Percentiles rank a stretch among this genome's conserved stretches.
Conservation (phyloP, 2,113 vertebrate genomes). For the Pogonocichla stellata region DNA sequence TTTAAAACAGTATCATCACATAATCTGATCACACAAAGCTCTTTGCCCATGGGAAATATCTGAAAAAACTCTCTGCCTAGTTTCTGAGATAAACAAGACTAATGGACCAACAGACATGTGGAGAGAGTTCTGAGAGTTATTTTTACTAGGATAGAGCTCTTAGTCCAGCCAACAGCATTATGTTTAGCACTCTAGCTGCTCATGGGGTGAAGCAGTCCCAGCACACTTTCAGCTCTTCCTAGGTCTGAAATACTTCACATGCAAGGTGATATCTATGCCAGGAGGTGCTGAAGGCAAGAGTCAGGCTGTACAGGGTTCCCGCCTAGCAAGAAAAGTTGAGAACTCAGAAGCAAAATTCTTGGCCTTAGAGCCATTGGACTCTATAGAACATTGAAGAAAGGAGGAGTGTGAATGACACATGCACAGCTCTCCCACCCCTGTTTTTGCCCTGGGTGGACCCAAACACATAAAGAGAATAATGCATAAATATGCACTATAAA, state of each 20-base stretch:
- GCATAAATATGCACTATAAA: neutral
- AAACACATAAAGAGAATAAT: neutral
- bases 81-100: constrained; percentile 30
- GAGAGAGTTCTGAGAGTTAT: neutral
- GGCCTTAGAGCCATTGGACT: neutral
- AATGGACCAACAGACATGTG: neutral
- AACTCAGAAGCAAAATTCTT: neutral
- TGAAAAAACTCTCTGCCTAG: neutral
- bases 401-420: fast-evolving
- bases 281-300: neutral
- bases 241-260: neutral
- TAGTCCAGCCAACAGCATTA: neutral
- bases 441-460: neutral
- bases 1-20: neutral
- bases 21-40: neutral
- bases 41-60: neutral
- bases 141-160: neutral
- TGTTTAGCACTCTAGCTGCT: neutral
- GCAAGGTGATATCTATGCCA: neutral
- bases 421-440: neutral
- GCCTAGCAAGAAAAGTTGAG: neutral
- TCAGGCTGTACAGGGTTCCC: neutral
- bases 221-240: neutral
- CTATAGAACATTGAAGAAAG: neutral
- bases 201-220: fast-evolving